Evolutionary conservation across 2,113 vertebrate genomes (phyloP).

Genomic region (Lates calcarifer): DNA sequence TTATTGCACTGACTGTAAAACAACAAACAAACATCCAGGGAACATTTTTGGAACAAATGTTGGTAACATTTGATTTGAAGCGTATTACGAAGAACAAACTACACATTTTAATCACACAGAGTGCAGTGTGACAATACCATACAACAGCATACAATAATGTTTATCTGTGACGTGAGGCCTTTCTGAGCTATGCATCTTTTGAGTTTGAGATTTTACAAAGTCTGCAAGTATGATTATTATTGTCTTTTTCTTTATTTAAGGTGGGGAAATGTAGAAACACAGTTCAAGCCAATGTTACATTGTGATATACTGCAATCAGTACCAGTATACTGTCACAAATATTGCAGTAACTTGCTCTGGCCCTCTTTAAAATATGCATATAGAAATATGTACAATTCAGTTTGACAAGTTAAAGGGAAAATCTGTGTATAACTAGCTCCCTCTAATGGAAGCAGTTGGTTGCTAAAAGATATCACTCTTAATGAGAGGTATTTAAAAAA

Average conservation of each 20-base stretch:
- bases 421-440: conserved; percentile 58
- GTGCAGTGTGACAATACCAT: background rate
- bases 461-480: conserved; percentile 13
- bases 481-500: background rate
- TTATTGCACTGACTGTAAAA: conserved; percentile 41
- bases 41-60: conserved; percentile 13
- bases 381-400: background rate
- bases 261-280: background rate
- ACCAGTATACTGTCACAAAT: background rate
- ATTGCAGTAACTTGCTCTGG: background rate
- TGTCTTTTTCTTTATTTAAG: background rate
- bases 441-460: conserved; percentile 63
- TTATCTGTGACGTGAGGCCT: background rate
- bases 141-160: background rate
- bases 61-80: conserved; percentile 17
- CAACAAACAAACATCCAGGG: conserved; percentile 31
- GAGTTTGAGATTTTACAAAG: background rate
- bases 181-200: conserved; percentile 22
- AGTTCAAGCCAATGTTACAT: background rate
- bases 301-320: background rate
- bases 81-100: background rate
- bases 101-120: conserved; percentile 6
- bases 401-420: conserved; percentile 15
- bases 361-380: background rate
- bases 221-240: background rate